Percentiles rank a stretch among this genome's conserved stretches.
phyloP scores from a whole-genome alignment of 1,140 invertebrate genomes.

The Drosophila subpulchrella region DNA sequence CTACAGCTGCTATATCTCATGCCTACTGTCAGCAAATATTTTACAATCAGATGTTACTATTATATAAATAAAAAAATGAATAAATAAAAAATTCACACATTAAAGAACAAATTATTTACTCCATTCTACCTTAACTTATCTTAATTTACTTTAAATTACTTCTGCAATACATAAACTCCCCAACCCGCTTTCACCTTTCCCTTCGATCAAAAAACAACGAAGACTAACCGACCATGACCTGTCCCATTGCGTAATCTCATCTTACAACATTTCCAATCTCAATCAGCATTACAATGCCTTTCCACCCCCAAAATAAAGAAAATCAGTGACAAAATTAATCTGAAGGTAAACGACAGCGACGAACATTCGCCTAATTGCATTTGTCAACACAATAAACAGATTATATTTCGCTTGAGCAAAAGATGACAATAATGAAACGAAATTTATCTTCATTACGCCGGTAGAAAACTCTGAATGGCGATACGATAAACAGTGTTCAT shows the following conservation, averaged over 20 bases:
- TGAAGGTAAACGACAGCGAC: slow-evolving; percentile 20
- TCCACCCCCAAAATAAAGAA: slow-evolving; percentile 2
- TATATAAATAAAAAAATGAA: too few species aligned
- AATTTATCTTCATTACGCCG: slow-evolving; percentile 43
- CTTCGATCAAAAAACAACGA: slow-evolving; percentile 1
- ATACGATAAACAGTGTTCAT: slow-evolving; percentile 1
- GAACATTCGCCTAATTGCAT: slow-evolving; percentile 33
- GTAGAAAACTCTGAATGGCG: background rate
- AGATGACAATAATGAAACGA: slow-evolving; percentile 1
- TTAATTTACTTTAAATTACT: slow-evolving; percentile 6
- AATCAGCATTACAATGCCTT: slow-evolving; percentile 3
- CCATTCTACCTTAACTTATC: slow-evolving; percentile 10
- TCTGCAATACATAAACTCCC: background rate
- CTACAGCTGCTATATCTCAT: too few species aligned
- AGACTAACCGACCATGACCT: background rate
- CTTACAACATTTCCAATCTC: background rate
- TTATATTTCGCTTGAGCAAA: slow-evolving; percentile 15
- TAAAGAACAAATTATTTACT: background rate
- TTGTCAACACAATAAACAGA: slow-evolving; percentile 44
- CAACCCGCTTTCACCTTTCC: background rate
- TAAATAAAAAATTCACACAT: too few species aligned
- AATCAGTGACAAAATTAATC: slow-evolving; percentile 20
- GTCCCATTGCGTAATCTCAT: background rate
- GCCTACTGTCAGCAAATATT: too few species aligned
- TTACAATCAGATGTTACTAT: too few species aligned